Conservation (phyloP, 2,888 invertebrate genomes). For the Tholera decimalis region DNA sequence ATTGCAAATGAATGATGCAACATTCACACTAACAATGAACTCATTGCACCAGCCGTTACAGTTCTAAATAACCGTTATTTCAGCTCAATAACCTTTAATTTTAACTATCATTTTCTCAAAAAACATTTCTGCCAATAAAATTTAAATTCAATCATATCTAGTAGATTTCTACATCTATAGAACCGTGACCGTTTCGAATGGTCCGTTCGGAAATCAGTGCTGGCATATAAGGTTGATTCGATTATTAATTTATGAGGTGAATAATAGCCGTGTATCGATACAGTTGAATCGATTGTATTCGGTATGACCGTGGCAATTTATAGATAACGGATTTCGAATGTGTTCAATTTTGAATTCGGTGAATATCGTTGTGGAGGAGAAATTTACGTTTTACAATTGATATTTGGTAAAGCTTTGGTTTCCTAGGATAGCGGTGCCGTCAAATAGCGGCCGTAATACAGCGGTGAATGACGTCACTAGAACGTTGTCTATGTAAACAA, state of each 20-base stretch:
- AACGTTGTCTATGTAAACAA: too few relatives aligned
- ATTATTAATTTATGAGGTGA: constrained; percentile 90
- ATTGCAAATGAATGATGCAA: constrained; percentile 31
- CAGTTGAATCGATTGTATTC: constrained; percentile 74
- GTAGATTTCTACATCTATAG: constrained; percentile 68
- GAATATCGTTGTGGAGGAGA: constrained; percentile 25
- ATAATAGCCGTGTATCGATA: constrained; percentile 85
- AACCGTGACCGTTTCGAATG: constrained; percentile 80
- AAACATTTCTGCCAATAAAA: constrained; percentile 47
- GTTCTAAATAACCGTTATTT: constrained; percentile 34
- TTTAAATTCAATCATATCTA: constrained; percentile 69
- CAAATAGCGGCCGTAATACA: too few relatives aligned
- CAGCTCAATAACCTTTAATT: constrained; percentile 41
- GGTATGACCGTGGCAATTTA: constrained; percentile 77
- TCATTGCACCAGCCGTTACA: constrained; percentile 26
- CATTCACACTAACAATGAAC: constrained; percentile 8
- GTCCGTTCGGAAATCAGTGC: constrained; percentile 85
- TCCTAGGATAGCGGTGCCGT: too few relatives aligned
- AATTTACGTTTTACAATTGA: constrained; percentile 1
- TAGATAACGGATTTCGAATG: constrained; percentile 78
- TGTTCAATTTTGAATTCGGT: constrained; percentile 56
- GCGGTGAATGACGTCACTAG: too few relatives aligned
- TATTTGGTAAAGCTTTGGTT: too few relatives aligned
- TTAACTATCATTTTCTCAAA: background rate
- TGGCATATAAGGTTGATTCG: constrained; percentile 89